Base-by-base conservation (phyloP, 2,113 vertebrate species). In the Odontesthes bonariensis region DNA sequence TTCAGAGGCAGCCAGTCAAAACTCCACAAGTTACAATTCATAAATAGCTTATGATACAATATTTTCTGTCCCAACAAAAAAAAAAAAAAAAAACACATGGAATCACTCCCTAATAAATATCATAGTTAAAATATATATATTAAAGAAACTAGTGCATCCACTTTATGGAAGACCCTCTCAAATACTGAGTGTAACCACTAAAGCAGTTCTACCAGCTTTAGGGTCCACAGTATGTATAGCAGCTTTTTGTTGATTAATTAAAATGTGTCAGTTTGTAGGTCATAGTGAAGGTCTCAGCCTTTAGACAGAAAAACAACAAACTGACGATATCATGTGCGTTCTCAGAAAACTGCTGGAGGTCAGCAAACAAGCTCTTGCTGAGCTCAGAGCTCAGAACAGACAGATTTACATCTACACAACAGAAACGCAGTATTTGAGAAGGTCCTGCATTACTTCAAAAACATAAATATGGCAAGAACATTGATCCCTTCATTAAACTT, bases 401-500 rank as follows among this genome's bases (percentile, higher is more conserved):
- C 19, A 65, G n/a, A 67, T 22, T 62, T 3, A 65, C 1, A 16
- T 1, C 27, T 10, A 38, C 14, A 27, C 69, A 23, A 56, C 35
- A 61, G 42, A 16, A 38, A 72, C 1, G n/a, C 31, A 40, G 40
- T 60, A 84, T 89, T 83, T 69, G 75, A 87, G 80, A 87, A 70
- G 2, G 46, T 83, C 75, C 86, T 63, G 19, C 3, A 53, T 40
- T 33, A 68, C 42, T 55, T 77, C 17, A 80, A 77, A 69, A 81
- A 74, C 23, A 84, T 86, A 89, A 79, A 79, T 74, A 85, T 81
- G 64, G 72, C 68, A 87, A 75, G n/a, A 69, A 82, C 46, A 56
- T 89, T 93, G 92, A 92, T 93, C 89, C 91, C 91, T 90, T 92
- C 17, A 80, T 84, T 80, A 76, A n/a, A 83, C 57, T 81, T 89